Evolutionary conservation across 2,888 invertebrate genomes (phyloP).

Genomic region (Bembecia ichneumoniformis): DNA sequence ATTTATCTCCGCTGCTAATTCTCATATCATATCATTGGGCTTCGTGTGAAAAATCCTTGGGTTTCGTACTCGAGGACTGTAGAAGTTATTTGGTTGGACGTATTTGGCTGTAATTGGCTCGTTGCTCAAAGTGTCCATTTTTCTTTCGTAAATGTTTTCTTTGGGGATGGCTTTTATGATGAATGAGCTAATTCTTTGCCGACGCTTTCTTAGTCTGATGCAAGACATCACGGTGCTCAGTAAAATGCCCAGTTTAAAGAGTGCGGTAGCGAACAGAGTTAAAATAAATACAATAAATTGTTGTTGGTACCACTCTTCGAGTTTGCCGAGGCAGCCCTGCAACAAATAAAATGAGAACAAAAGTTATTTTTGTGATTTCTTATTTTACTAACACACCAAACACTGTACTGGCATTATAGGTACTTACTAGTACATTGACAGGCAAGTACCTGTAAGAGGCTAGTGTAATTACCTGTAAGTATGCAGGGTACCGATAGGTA

Average conservation of each 20-base stretch:
- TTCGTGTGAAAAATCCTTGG: slow-evolving; percentile 58
- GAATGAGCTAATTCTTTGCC: slow-evolving; percentile 55
- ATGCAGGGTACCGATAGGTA: too few relatives aligned
- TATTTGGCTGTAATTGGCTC: slow-evolving; percentile 60
- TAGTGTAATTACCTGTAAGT: not conserved
- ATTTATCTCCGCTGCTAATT: slow-evolving; percentile 69
- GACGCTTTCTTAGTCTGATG: slow-evolving; percentile 71
- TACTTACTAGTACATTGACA: not conserved
- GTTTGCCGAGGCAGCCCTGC: slow-evolving; percentile 77
- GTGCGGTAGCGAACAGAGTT: slow-evolving; percentile 75
- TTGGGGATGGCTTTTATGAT: slow-evolving; percentile 45
- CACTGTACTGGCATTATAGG: too few relatives aligned
- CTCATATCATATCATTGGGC: slow-evolving; percentile 69
- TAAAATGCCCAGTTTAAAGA: slow-evolving; percentile 81
- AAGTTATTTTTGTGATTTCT: not conserved
- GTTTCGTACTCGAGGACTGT: slow-evolving; percentile 60
- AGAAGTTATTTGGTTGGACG: slow-evolving; percentile 63
- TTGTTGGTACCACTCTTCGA: slow-evolving; percentile 84
- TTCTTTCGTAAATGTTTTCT: slow-evolving; percentile 56
- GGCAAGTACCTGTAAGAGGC: not conserved
- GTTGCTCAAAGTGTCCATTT: slow-evolving; percentile 36
- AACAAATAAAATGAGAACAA: slow-evolving; percentile 23
- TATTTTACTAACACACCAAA: too few relatives aligned
- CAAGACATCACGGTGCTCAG: slow-evolving; percentile 81
- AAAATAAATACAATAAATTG: slow-evolving; percentile 80